Conservation (phyloP, 2,113 vertebrate genomes). For the Archocentrus centrarchus region DNA sequence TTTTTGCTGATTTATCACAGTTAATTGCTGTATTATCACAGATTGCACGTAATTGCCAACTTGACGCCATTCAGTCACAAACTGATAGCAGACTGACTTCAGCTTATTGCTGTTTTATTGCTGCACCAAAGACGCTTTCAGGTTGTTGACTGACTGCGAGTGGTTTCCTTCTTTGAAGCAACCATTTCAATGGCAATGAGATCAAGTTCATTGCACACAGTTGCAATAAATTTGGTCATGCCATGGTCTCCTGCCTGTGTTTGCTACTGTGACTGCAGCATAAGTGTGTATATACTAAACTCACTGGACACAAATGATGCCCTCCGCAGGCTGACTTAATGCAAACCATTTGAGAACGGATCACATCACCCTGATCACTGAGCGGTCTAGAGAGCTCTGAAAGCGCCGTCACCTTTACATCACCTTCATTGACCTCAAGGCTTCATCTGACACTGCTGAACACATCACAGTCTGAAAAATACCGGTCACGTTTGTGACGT, state of each 20-base stretch:
- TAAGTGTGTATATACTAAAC: no score
- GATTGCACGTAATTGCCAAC: no score
- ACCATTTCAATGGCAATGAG: neutral
- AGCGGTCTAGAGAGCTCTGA: neutral
- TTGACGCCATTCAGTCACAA: no score
- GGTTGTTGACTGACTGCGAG: neutral
- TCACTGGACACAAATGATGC: neutral
- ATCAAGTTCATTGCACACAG: neutral
- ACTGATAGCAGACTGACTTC: no score
- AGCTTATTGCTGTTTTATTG: no score
- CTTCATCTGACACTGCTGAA: neutral
- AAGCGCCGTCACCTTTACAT: neutral
- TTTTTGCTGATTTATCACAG: neutral
- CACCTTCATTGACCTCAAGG: neutral
- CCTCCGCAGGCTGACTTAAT: no score
- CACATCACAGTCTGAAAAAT: neutral
- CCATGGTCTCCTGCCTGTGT: neutral
- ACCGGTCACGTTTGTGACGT: neutral
- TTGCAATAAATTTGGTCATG: neutral
- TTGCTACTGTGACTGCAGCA: neutral
- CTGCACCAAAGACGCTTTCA: no score
- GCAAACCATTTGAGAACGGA: no score
- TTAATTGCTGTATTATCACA: no score
- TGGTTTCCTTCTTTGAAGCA: neutral
- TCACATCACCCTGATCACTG: neutral